Percentiles rank a stretch among this genome's conserved stretches.
phyloP scores from a whole-genome alignment of 1,140 invertebrate genomes.

The Drosophila nebulosa region DNA sequence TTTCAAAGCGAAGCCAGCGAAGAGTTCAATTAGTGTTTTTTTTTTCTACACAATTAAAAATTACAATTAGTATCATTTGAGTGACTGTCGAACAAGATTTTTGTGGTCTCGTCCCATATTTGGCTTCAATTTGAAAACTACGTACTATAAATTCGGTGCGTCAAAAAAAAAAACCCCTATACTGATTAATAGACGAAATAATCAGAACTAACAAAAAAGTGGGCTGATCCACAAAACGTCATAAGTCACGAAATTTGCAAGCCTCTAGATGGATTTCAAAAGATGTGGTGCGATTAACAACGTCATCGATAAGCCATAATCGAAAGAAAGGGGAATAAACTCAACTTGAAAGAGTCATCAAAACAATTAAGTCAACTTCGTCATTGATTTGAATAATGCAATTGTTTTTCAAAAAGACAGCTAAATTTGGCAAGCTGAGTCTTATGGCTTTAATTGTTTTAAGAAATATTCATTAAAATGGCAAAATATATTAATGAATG shows the following conservation, averaged over 20 bases:
- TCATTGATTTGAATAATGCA: background rate
- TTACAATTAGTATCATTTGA: background rate
- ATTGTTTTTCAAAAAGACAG: no score
- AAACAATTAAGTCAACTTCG: background rate
- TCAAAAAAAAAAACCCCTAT: background rate
- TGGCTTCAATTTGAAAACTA: no score
- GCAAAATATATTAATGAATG: no score
- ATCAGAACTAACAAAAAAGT: conserved; percentile 2
- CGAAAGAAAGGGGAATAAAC: background rate
- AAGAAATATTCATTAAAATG: no score
- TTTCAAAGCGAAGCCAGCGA: background rate
- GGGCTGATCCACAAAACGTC: conserved; percentile 6
- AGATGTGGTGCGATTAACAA: background rate
- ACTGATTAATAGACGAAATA: background rate
- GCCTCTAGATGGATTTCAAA: background rate
- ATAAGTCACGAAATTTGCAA: background rate
- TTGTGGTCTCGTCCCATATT: background rate
- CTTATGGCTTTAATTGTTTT: no score
- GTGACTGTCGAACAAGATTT: background rate
- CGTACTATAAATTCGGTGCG: background rate
- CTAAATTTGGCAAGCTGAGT: no score
- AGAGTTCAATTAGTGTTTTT: background rate
- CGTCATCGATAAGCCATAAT: background rate
- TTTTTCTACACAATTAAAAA: background rate
- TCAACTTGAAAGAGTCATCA: background rate